Conservation (phyloP, 2,888 invertebrate genomes). For the Hermaeophaga mercurialis region DNA sequence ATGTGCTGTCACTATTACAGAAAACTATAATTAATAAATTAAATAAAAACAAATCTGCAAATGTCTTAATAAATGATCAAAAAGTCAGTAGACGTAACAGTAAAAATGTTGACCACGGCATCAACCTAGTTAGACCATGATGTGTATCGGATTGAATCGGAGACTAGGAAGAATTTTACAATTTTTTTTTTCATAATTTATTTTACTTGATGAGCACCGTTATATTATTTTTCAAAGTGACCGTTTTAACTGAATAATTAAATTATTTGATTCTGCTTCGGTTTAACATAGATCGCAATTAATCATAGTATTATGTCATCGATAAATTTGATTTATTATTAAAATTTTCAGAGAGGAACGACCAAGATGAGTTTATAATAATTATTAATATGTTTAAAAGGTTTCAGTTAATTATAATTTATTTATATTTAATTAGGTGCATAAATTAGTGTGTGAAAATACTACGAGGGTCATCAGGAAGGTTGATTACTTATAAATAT, state of each 20-base stretch:
- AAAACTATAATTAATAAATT: too few relatives aligned
- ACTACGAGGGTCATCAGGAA: too few relatives aligned
- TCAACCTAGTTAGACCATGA: constrained; percentile 5
- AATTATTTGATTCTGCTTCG: background rate
- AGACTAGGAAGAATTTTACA: background rate
- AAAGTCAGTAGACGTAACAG: constrained; percentile 1
- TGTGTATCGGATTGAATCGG: constrained; percentile 9
- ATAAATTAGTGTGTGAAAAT: too few relatives aligned
- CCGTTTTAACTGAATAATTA: background rate
- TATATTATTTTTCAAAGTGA: background rate
- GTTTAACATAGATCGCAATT: background rate
- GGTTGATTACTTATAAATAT: too few relatives aligned
- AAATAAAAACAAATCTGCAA: too few relatives aligned
- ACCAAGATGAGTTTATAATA: too few relatives aligned
- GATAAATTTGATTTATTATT: too few relatives aligned
- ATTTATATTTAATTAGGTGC: too few relatives aligned
- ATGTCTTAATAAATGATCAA: background rate
- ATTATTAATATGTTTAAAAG: too few relatives aligned
- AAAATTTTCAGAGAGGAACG: too few relatives aligned
- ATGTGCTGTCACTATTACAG: too few relatives aligned
- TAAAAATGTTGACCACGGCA: constrained; percentile 3
- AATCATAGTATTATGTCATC: background rate
- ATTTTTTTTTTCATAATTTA: constrained; percentile 9
- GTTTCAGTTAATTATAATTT: too few relatives aligned
- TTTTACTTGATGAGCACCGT: background rate